Evolutionary conservation across 2,113 vertebrate species (phyloP).

Genomic region (Aspiorhynchus laticeps): DNA sequence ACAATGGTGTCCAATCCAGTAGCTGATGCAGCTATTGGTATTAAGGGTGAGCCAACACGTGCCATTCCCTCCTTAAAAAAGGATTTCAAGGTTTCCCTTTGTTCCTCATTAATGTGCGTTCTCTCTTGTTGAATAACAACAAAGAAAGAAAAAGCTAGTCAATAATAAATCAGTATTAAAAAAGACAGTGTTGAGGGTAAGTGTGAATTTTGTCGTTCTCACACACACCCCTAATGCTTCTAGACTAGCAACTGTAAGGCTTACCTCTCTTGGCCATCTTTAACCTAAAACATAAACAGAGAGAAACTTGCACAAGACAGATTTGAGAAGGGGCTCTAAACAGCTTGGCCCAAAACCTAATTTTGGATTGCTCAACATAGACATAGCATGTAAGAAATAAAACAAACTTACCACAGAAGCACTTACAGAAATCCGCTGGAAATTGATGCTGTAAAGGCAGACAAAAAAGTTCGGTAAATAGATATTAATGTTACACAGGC

Average conservation of each 20-base stretch:
- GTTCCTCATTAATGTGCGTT: neutral
- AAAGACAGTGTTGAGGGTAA: neutral
- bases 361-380: neutral
- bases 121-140: neutral
- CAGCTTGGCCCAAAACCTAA: neutral
- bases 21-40: conserved; percentile 7
- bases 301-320: neutral
- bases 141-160: neutral
- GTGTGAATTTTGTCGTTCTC: neutral
- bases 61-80: conserved; percentile 1
- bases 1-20: conserved; percentile 6
- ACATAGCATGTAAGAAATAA: neutral
- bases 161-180: neutral
- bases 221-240: neutral
- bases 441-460: neutral
- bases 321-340: neutral
- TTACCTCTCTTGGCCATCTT: conserved; percentile 3
- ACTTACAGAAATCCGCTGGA: neutral
- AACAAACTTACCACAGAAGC: conserved; percentile 1
- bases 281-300: neutral
- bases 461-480: neutral
- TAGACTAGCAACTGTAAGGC: neutral
- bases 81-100: neutral
- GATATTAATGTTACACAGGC: neutral
- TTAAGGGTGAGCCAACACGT: neutral